Evolutionary conservation across 2,113 vertebrate genomes (phyloP), one percentile per base, ranked within the genome.

Genomic region (Dolichallabes microphthalmus): DNA sequence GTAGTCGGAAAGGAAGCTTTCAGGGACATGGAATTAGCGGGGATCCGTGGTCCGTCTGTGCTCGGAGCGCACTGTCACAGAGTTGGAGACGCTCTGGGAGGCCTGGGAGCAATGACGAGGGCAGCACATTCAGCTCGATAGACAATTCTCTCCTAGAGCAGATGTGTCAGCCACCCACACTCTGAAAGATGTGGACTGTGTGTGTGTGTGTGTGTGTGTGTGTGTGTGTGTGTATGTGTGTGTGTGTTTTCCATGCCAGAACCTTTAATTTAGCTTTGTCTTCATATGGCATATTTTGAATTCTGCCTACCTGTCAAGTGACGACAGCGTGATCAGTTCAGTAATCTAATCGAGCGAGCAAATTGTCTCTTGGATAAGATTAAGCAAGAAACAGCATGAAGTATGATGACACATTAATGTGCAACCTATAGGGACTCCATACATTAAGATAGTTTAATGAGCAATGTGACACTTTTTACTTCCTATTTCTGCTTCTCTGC

Each of bases 31-130:
- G 81, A 87, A 89, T 88, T 88, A 88, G 87, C 85, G 69, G 80
- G 84, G 79, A 84, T 86, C 83, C 83, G 71, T 84, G 80, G 87
- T 88, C 85, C 66, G 85, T 88, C 85, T 80, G 87, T 89, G 85
- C 84, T 86, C 80, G 35, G 75, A 79, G 39, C 30, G 53, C 61
- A 45, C 55, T 86, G 82, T 85, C 87, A 87, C 57, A 19, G 53
- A 61, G 74, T 57, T 58, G 84, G 71, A 86, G 64, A 80, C 50
- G 73, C 86, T 84, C 85, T 79, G 77, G 63, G 71, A 86, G 86
- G 61, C 82, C 78, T 13, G 75, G 76, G 82, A 86, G 64, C 83
- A 45, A 50, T 64, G 58, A 73, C 73, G 4, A 61, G 35, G 80
- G 75, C 87, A 82, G 53, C 85, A 84, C 78, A 82, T 66, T 84